Percentiles rank a stretch among this genome's conserved stretches.
Evolutionary conservation across 2,113 vertebrate genomes (phyloP).

Genomic region (Noturus placidus): DNA sequence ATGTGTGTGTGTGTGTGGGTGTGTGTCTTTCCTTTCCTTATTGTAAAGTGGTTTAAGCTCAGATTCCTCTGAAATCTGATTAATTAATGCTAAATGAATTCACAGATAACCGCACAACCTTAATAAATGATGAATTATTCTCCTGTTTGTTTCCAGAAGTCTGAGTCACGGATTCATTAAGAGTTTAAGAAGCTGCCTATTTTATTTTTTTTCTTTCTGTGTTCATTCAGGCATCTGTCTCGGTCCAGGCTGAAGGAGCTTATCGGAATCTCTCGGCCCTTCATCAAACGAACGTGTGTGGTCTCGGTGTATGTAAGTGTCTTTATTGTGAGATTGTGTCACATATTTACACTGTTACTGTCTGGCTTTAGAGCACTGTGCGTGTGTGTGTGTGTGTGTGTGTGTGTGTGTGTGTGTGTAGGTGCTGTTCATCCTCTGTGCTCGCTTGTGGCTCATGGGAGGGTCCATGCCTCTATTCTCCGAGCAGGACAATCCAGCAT

Average conservation of each 20-base stretch:
- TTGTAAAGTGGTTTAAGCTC: not conserved
- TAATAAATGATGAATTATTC: constrained; percentile 14
- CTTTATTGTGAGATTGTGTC: not conserved
- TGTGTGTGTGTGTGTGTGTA: constrained; percentile 54
- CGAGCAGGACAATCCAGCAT: constrained; percentile 97
- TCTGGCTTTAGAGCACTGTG: not conserved
- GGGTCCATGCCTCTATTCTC: constrained; percentile 97
- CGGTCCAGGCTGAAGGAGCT: constrained; percentile 61
- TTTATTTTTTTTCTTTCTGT: not conserved
- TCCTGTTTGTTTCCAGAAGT: not conserved
- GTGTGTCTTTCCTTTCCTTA: not conserved
- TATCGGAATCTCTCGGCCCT: constrained; percentile 72
- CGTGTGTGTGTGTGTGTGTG: not conserved
- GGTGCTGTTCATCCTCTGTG: constrained; percentile 83
- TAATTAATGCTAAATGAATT: constrained; percentile 39
- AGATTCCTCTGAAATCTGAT: constrained; percentile 4
- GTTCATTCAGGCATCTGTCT: constrained; percentile 61
- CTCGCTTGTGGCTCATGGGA: constrained; percentile 95
- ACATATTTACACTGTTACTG: not conserved
- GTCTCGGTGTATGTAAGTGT: constrained; percentile 85
- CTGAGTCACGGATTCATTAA: constrained; percentile 12
- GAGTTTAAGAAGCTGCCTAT: not conserved
- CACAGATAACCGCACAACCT: not conserved
- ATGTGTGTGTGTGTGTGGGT: not conserved
- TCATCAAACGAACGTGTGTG: constrained; percentile 84